Evolutionary conservation across 1,140 invertebrate genomes (phyloP).

Genomic region (Diuraphis noxia): DNA sequence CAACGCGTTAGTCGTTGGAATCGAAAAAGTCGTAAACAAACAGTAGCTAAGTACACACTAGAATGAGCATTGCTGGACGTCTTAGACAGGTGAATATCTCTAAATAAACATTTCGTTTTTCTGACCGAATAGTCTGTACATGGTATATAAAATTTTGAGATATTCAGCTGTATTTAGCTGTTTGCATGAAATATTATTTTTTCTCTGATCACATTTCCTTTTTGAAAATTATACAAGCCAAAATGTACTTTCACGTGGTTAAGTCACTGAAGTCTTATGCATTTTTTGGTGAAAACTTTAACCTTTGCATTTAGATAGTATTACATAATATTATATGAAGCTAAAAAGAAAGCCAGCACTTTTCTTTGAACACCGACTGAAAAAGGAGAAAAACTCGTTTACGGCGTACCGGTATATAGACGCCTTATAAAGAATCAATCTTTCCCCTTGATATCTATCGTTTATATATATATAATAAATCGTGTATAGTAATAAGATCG

Average conservation of each 20-base stretch:
- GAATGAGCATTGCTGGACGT: not conserved
- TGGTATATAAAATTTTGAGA: not conserved
- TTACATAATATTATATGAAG: not conserved
- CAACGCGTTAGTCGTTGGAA: not conserved
- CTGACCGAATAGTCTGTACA: not conserved
- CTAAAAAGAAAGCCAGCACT: not conserved
- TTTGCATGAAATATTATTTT: not conserved
- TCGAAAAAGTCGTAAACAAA: not conserved
- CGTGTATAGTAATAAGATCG: not conserved
- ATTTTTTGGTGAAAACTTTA: not conserved
- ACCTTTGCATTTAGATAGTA: not conserved
- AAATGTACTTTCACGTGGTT: not conserved
- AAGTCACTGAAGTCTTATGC: not conserved
- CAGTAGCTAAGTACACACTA: not conserved
- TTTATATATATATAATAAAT: conserved; percentile 18
- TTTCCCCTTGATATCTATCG: not conserved
- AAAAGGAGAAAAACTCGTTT: no score
- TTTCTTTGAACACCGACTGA: not conserved
- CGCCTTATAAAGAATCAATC: conserved; percentile 23
- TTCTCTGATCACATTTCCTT: not conserved
- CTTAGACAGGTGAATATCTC: not conserved
- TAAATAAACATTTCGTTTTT: not conserved
- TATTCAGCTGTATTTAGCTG: not conserved
- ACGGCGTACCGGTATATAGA: not conserved
- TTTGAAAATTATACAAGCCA: not conserved